Conservation (phyloP, 2,113 vertebrate species). For the Lasiurus cinereus region DNA sequence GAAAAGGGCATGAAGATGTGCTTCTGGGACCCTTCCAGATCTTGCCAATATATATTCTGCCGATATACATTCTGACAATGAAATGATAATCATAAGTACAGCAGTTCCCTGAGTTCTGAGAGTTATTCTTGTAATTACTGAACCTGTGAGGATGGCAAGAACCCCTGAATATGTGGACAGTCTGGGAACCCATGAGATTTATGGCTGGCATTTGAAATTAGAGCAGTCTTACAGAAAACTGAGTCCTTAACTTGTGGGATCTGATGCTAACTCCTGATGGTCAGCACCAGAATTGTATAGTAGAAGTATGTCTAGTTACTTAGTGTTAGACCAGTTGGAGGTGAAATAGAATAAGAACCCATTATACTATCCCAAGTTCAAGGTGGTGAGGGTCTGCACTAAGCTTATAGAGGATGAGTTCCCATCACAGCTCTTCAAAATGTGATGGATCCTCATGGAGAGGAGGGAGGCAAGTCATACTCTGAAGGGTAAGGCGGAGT, state of each 20-base stretch:
- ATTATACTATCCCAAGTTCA: not conserved
- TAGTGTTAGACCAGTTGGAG: not conserved
- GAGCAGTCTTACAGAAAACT: not conserved
- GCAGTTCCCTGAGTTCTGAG: conserved; percentile 13
- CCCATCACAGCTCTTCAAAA: no score
- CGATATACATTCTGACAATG: not conserved
- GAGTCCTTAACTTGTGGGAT: not conserved
- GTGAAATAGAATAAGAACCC: not conserved
- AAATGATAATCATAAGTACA: not conserved
- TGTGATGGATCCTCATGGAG: no score
- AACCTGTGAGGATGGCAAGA: not conserved
- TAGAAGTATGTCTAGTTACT: not conserved
- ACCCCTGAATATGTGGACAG: not conserved
- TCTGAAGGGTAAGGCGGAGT: no score
- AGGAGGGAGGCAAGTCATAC: no score
- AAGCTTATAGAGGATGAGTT: not conserved
- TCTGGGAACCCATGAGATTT: not conserved
- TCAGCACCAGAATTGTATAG: not conserved
- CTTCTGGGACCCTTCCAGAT: not conserved
- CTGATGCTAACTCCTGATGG: not conserved
- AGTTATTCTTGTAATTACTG: not conserved
- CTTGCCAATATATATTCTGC: not conserved
- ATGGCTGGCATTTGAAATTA: not conserved
- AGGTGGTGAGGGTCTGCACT: not conserved
- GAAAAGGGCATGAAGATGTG: not conserved